phyloP scores from a whole-genome alignment of 2,113 vertebrate genomes.

The Balaeniceps rex region DNA sequence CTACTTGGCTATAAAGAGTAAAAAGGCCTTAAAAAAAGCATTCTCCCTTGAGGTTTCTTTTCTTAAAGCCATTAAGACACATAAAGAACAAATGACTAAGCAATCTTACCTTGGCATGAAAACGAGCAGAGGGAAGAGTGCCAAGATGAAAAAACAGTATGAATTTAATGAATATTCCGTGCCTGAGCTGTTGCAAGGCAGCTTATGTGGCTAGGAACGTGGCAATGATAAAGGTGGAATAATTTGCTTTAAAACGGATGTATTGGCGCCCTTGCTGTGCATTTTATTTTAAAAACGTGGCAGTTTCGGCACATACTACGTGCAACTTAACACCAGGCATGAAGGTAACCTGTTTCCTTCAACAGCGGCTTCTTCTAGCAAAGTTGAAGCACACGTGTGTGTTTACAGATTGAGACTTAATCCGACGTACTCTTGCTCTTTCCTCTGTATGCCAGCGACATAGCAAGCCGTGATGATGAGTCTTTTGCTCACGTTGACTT shows the following conservation, averaged over 20 bases:
- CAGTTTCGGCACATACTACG: fast-evolving
- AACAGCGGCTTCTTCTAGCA: not conserved
- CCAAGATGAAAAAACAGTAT: not conserved
- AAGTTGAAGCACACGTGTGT: fast-evolving
- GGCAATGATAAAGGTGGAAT: not conserved
- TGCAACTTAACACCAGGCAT: not conserved
- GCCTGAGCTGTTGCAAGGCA: not conserved
- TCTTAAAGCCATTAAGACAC: not conserved
- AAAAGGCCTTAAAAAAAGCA: not conserved
- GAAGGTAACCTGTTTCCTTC: not conserved
- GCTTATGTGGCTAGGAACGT: not conserved
- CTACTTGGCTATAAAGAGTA: not conserved
- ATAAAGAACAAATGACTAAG: not conserved
- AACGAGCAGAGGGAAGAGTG: not conserved
- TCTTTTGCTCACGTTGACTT: not conserved
- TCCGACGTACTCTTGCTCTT: not conserved
- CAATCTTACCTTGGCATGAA: not conserved
- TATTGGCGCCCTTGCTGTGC: not conserved
- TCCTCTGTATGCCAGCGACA: not conserved
- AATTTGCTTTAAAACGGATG: not conserved
- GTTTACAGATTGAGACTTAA: not conserved
- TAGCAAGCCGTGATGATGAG: fast-evolving
- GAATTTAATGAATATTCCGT: not conserved
- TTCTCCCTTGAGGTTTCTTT: not conserved
- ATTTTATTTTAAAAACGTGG: not conserved